Evolutionary conservation across 2,888 invertebrate genomes (phyloP).

Genomic region (Eucera pruinosa): DNA sequence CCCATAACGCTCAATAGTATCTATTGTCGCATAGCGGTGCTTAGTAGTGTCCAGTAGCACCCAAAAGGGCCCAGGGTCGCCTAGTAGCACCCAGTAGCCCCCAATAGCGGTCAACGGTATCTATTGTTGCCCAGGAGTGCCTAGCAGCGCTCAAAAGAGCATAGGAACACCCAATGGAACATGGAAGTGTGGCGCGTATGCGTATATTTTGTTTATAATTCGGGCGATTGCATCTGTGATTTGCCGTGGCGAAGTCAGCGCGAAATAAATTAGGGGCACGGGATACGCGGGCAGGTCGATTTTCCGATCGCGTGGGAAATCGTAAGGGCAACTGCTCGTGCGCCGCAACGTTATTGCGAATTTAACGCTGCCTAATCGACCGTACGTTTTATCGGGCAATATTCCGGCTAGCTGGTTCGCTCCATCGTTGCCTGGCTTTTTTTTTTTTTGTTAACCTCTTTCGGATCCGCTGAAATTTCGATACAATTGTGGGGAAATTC

Average conservation of each 20-base stretch:
- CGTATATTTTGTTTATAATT: not conserved
- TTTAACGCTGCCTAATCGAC: slow-evolving; percentile 37
- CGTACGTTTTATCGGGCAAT: slow-evolving; percentile 31
- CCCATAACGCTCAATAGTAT: too few relatives aligned
- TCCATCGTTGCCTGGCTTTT: not conserved
- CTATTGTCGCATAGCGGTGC: too few relatives aligned
- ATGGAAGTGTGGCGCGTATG: not conserved
- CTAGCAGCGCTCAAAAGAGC: too few relatives aligned
- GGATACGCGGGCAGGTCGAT: not conserved
- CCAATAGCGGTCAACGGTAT: too few relatives aligned
- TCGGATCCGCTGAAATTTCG: not conserved
- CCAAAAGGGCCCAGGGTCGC: too few relatives aligned
- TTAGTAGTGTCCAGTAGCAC: too few relatives aligned
- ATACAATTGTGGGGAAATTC: not conserved
- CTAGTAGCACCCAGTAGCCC: too few relatives aligned
- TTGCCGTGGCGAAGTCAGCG: slow-evolving; percentile 13
- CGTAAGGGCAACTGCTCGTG: not conserved
- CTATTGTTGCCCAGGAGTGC: too few relatives aligned
- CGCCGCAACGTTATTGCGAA: slow-evolving; percentile 24
- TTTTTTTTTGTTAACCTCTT: slow-evolving; percentile 1
- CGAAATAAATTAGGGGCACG: slow-evolving; percentile 3
- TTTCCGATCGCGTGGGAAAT: not conserved
- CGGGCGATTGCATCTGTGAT: not conserved
- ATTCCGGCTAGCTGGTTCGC: slow-evolving; percentile 17
- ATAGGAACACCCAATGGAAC: too few relatives aligned